phyloP scores from a whole-genome alignment of 2,888 invertebrate species.

The Sinopyrophorus schimmeli region DNA sequence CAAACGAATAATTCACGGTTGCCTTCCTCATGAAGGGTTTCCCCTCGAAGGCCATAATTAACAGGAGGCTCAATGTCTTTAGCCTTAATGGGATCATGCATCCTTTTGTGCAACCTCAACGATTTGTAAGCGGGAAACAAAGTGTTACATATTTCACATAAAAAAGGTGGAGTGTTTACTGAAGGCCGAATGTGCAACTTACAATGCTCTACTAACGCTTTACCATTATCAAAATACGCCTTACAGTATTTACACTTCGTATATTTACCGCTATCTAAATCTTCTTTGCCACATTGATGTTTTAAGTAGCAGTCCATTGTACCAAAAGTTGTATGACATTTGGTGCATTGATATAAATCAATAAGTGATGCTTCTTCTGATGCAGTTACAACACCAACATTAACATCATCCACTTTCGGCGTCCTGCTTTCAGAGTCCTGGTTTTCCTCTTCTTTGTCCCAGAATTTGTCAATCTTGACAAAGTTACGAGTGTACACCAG shows the following conservation, averaged over 20 bases:
- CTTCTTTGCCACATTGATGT: slow-evolving; percentile 51
- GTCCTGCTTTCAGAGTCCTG: too few relatives aligned
- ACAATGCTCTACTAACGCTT: slow-evolving; percentile 65
- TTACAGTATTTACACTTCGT: slow-evolving; percentile 57
- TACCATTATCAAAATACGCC: slow-evolving; percentile 58
- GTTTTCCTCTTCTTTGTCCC: too few relatives aligned
- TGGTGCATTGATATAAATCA: slow-evolving; percentile 57
- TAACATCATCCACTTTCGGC: too few relatives aligned
- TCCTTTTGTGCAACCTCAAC: slow-evolving; percentile 69
- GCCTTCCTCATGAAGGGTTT: slow-evolving; percentile 50
- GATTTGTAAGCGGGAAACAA: slow-evolving; percentile 69
- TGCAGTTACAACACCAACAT: background rate
- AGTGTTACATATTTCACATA: slow-evolving; percentile 70
- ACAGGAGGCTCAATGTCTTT: slow-evolving; percentile 59
- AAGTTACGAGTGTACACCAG: slow-evolving; percentile 59
- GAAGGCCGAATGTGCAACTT: slow-evolving; percentile 56
- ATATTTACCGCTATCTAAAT: slow-evolving; percentile 30
- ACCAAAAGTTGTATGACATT: slow-evolving; percentile 56
- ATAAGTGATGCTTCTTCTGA: background rate
- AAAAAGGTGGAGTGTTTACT: slow-evolving; percentile 50
- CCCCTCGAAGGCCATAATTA: slow-evolving; percentile 47
- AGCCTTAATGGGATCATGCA: slow-evolving; percentile 71
- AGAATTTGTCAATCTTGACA: slow-evolving; percentile 63
- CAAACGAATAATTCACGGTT: slow-evolving; percentile 49
- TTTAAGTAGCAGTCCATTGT: slow-evolving; percentile 54